Base-by-base conservation (phyloP, 2,888 invertebrate genomes). In the Protophormia terraenovae region DNA sequence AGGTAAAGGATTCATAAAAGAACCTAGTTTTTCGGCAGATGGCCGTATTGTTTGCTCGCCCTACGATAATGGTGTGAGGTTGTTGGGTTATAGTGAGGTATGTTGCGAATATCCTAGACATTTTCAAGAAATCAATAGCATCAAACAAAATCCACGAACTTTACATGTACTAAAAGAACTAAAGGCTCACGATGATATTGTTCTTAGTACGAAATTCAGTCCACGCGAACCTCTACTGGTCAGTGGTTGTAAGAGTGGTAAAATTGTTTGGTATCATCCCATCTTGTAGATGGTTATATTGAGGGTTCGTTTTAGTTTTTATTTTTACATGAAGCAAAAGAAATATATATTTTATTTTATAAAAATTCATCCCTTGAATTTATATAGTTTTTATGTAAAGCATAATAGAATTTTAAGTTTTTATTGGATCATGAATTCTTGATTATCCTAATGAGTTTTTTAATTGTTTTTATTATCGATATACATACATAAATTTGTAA, bases 1-100 rank as follows among this genome's bases (percentile, higher is more conserved):
- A 14, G 98, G 97, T 1, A 96, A 96, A 87, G 98, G 98, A 0
- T 98, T 97, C 89, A 98, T 98, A 77, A 98, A 98, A 93, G 98
- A 98, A 90, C 93, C 97, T 60, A 97, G 97, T 89, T 98, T 97
- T 92, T 98, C 98, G 1, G 94, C 96, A 1, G 98, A 98, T 91
- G 98, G 98, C 0, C 94, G 98, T 67, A 93, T 98, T 10, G 96
- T 98, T 32, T 97, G 97, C 90, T 98, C 98, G 0, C 98, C 98
- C 0, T 98, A 96, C 92, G 97, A 96, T 0, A 95, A 95, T 89
- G 98, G 98, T 35, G 95, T 98, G 84, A 94, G 98, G n/a, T 93
- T 98, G 3, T 93, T 98, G 27, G 95, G 96, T 0, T 97, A 98
- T 88, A 95, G 96, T 89, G 94, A 95, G 8, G 93, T 95, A 66